phyloP scores from a whole-genome alignment of 2,888 invertebrate genomes.

The Himalopsyche kuldschensis region DNA sequence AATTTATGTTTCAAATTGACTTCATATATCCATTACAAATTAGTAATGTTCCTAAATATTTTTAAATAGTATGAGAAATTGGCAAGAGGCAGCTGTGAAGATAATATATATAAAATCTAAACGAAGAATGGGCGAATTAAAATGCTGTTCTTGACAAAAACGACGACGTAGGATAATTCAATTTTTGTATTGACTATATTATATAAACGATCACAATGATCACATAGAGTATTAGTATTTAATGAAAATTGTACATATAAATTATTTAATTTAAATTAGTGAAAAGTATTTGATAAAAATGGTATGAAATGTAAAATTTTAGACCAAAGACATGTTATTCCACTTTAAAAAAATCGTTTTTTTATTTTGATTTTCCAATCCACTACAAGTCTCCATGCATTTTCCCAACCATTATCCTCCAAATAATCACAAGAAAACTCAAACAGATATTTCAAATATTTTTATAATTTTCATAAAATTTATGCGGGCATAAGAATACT shows the following conservation, averaged over 20 bases:
- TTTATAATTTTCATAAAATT: too few species aligned
- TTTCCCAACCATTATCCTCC: too few species aligned
- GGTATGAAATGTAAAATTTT: slow-evolving; percentile 36
- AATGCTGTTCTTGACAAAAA: not conserved
- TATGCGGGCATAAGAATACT: too few species aligned
- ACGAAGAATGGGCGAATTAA: not conserved
- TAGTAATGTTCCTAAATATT: slow-evolving; percentile 37
- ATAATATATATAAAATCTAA: not conserved
- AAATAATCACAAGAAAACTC: too few species aligned
- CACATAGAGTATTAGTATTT: slow-evolving; percentile 7
- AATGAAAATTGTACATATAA: slow-evolving; percentile 10
- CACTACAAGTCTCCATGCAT: too few species aligned
- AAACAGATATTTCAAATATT: too few species aligned
- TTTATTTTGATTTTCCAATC: too few species aligned
- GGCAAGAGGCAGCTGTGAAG: not conserved
- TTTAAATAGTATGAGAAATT: slow-evolving; percentile 2
- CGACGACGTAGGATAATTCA: not conserved
- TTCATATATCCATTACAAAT: slow-evolving; percentile 25
- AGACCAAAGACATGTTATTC: slow-evolving; percentile 38
- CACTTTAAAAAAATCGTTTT: not conserved
- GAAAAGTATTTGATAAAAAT: slow-evolving; percentile 16
- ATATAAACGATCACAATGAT: not conserved
- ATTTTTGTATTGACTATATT: not conserved
- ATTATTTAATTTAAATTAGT: slow-evolving; percentile 22
- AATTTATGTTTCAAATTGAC: slow-evolving; percentile 13